Evolutionary conservation across 2,113 vertebrate genomes (phyloP).

Genomic region (Cochlearius cochlearius): DNA sequence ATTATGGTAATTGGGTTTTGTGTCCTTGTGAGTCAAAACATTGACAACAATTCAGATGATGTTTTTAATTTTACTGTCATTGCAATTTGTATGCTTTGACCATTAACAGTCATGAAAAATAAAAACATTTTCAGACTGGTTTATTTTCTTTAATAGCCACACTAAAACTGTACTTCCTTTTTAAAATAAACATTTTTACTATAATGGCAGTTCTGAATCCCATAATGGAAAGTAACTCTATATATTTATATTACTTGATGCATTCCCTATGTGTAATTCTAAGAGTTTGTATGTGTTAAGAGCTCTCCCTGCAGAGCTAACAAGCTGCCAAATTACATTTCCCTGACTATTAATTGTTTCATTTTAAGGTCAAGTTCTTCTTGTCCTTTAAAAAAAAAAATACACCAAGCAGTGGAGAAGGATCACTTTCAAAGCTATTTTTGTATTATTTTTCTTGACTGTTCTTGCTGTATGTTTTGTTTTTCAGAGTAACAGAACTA

Average conservation of each 20-base stretch:
- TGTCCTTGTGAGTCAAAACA: slow-evolving; percentile 23
- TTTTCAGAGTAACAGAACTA: neutral
- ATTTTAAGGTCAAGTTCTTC: neutral
- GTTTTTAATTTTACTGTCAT: slow-evolving; percentile 2
- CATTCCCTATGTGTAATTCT: slow-evolving; percentile 15
- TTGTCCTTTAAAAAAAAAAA: neutral
- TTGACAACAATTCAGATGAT: neutral
- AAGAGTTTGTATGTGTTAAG: slow-evolving; percentile 39
- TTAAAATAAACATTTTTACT: slow-evolving; percentile 52
- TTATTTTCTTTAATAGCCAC: slow-evolving; percentile 36
- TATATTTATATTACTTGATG: slow-evolving; percentile 54
- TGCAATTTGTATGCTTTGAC: slow-evolving; percentile 14
- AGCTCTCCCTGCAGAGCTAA: slow-evolving; percentile 71
- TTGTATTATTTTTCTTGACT: neutral
- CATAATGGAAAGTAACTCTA: slow-evolving; percentile 47
- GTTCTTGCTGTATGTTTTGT: neutral
- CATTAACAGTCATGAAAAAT: slow-evolving; percentile 32
- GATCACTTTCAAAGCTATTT: neutral
- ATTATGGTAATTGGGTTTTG: neutral
- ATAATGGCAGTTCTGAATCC: slow-evolving; percentile 41
- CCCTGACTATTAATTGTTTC: slow-evolving; percentile 35
- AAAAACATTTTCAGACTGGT: slow-evolving; percentile 32
- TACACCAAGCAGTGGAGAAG: neutral
- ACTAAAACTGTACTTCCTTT: slow-evolving; percentile 30
- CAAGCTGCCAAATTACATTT: slow-evolving; percentile 66